Base-by-base conservation (phyloP, 2,113 vertebrate genomes). In the Mustelus asterias region DNA sequence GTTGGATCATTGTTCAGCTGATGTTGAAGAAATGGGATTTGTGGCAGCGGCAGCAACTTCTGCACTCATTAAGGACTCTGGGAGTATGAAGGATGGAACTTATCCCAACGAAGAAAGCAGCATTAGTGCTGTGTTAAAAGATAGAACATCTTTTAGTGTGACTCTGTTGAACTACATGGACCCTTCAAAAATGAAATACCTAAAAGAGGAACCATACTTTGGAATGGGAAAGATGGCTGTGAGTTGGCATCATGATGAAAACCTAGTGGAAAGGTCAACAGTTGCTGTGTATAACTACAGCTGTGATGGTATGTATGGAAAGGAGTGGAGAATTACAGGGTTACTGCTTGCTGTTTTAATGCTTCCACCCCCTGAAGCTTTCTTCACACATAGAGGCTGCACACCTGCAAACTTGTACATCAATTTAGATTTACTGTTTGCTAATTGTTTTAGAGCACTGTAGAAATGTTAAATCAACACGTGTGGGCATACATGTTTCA, bases 131-230 rank as follows among this genome's bases (percentile, higher is more conserved):
- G 95, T 16, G 92, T 95, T 97, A 26, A 96, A 97, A 96, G 96
- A 96, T 96, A 97, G 97, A 96, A 97, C 97, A 26, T 76, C 93
- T 9, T 99, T 98, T 97, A 99, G 99, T 26, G 97, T 99, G 97
- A 99, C 99, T 83, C 97, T 99, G 97, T 97, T 99, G 96, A 99
- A 99, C 97, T 99, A 99, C 97, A 99, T 99, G 99, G 99, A 99
- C 97, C 99, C 99, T 0, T 97, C 97, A 16, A 97, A 98, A 96
- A 99, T 99, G 98, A 97, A 97, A 2, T 98, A 98, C 96, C 98
- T 99, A 96, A 99, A 99, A 96, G 98, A 98, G 96, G 99, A 99
- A 41, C 99, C 99, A 0, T 99, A 99, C 96, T 99, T 99, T 72
- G 99, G 98, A 96, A 99, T 99, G 99, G 99, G 99, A 60, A 98